Percentiles rank a stretch among this genome's conserved stretches.
These are phyloP conservation scores for Sterrhoptilus dennistouni DNA, from an alignment of 2,113 vertebrate species.

Conservation along the genomic window DNA sequence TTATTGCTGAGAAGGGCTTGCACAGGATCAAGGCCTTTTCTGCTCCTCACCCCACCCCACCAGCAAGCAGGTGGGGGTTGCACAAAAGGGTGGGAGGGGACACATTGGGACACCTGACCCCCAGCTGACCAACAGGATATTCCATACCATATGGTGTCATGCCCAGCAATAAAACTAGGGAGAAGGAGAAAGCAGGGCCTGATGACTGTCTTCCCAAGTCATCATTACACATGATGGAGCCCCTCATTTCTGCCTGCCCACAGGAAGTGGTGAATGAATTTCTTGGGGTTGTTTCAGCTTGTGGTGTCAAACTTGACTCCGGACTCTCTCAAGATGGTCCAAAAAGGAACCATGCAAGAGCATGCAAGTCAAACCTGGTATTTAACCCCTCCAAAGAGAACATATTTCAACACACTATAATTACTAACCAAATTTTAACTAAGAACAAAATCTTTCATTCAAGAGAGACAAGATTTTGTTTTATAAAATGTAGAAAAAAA, in stretches of 20 bases:
- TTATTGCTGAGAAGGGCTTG: background rate
- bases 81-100: background rate
- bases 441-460: background rate
- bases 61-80: background rate
- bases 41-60: background rate
- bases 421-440: background rate
- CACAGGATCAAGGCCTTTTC: background rate
- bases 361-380: background rate
- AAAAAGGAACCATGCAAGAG: background rate
- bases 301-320: background rate
- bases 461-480: background rate
- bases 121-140: background rate
- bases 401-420: background rate
- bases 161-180: background rate
- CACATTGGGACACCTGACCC: background rate
- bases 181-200: background rate
- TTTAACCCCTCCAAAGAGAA: background rate
- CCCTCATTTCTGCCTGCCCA: background rate
- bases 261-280: background rate
- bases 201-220: background rate
- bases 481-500: background rate
- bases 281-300: background rate
- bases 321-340: background rate
- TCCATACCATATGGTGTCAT: background rate
- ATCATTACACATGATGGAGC: rapidly evolving